Conservation (phyloP, 2,113 vertebrate species). For the Dinomys branickii region DNA sequence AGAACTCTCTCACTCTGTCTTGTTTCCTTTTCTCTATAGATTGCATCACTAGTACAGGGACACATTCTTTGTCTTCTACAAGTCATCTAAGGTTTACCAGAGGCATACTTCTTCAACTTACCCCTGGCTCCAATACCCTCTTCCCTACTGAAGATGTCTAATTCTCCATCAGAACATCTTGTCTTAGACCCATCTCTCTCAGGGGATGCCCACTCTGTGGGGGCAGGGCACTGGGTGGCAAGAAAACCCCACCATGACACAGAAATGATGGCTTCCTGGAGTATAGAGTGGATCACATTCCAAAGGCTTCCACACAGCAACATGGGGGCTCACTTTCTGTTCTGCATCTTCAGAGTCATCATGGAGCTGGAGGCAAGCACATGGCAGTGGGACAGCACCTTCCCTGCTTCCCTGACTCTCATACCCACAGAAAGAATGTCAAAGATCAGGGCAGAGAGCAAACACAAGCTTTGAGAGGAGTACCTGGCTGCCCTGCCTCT, state of each 20-base stretch:
- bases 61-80: not conserved
- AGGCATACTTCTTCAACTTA: not conserved
- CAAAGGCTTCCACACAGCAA: not conserved
- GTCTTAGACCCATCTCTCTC: not conserved
- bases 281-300: not conserved
- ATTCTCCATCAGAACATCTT: not conserved
- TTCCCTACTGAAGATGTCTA: not conserved
- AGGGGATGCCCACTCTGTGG: not conserved
- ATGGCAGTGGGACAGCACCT: not conserved
- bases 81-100: not conserved
- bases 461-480: not conserved
- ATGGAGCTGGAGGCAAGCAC: not conserved
- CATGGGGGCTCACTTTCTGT: not conserved
- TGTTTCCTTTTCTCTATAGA: not conserved
- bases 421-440: not conserved
- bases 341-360: not conserved
- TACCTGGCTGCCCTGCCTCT: not conserved
- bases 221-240: not conserved
- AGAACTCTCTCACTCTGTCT: accelerated
- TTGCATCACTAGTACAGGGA: too few relatives aligned
- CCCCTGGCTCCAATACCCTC: not conserved
- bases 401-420: not conserved
- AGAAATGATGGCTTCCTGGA: not conserved
- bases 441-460: not conserved
- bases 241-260: not conserved